These are phyloP conservation scores for Tadarida brasiliensis DNA, from an alignment of 2,797 vertebrate genomes.

Conservation along the genomic window DNA sequence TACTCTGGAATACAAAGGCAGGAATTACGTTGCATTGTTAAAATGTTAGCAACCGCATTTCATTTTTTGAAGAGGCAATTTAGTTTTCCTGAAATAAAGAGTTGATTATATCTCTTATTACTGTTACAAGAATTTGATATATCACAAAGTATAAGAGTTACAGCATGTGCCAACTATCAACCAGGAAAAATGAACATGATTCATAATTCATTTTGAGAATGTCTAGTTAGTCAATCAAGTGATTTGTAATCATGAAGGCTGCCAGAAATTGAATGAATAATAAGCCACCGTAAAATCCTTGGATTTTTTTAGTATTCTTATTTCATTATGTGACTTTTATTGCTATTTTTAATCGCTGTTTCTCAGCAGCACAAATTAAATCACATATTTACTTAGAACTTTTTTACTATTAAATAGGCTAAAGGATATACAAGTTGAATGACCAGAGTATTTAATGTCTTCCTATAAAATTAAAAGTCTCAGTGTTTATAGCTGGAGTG, in stretches of 20 bases:
- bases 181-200: conserved; percentile 89
- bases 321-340: conserved; percentile 89
- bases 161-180: conserved; percentile 87
- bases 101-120: conserved; percentile 88
- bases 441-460: conserved; percentile 67
- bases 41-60: conserved; percentile 87
- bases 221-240: conserved; percentile 99
- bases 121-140: conserved; percentile 87
- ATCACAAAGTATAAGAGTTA: conserved; percentile 88
- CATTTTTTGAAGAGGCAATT: conserved; percentile 87
- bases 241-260: conserved; percentile 99
- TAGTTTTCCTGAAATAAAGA: conserved; percentile 88
- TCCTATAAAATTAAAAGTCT: conserved; percentile 55
- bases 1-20: conserved; percentile 77
- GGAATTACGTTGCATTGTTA: conserved; percentile 84
- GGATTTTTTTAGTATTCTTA: conserved; percentile 87
- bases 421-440: conserved; percentile 79
- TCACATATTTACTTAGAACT: conserved; percentile 83
- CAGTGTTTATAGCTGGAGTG: conserved; percentile 55
- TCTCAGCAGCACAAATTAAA: conserved; percentile 86
- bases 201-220: conserved; percentile 96
- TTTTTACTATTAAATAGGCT: conserved; percentile 79
- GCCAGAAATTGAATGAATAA: conserved; percentile 98
- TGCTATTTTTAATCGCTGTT: conserved; percentile 85
- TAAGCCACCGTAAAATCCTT: conserved; percentile 94